Evolutionary conservation across 2,113 vertebrate genomes (phyloP).

Genomic region (Ctenomys sociabilis): DNA sequence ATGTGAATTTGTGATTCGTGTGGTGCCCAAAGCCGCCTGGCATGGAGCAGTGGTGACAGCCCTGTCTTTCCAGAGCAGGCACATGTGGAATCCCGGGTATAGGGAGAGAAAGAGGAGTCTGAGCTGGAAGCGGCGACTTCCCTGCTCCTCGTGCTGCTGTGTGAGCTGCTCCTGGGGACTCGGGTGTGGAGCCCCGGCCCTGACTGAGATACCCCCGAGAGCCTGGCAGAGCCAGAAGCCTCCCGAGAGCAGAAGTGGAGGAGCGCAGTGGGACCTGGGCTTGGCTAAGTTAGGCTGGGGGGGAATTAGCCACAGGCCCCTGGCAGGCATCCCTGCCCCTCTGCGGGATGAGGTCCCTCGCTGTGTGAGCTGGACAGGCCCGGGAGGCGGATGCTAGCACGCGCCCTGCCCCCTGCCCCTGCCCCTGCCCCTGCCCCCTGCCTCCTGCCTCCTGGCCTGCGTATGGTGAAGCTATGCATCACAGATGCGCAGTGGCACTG

Average conservation of each 20-base stretch:
- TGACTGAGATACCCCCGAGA: not conserved
- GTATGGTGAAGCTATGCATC: not conserved
- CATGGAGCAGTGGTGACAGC: no score
- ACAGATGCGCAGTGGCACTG: not conserved
- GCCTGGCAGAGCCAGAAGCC: not conserved
- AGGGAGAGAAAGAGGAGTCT: not conserved
- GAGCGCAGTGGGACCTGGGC: not conserved
- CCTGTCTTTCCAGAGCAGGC: not conserved
- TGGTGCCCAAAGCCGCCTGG: not conserved
- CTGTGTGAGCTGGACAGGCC: no score
- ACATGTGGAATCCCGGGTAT: not conserved
- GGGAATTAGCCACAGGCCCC: not conserved
- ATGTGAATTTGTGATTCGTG: rapidly evolving
- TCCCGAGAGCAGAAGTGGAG: not conserved
- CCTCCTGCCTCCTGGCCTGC: not conserved
- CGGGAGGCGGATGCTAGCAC: not conserved
- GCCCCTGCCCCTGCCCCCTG: no score
- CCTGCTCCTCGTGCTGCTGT: not conserved
- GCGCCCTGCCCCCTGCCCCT: not conserved
- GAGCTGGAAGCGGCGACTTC: not conserved
- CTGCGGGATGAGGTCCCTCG: not conserved
- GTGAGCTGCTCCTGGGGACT: not conserved
- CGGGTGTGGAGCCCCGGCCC: not conserved
- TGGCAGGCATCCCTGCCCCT: rapidly evolving
- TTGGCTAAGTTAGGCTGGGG: not conserved